Evolutionary conservation across 2,888 invertebrate genomes (phyloP), one percentile per base, ranked within the genome.

Genomic region (Andrena bucephala): DNA sequence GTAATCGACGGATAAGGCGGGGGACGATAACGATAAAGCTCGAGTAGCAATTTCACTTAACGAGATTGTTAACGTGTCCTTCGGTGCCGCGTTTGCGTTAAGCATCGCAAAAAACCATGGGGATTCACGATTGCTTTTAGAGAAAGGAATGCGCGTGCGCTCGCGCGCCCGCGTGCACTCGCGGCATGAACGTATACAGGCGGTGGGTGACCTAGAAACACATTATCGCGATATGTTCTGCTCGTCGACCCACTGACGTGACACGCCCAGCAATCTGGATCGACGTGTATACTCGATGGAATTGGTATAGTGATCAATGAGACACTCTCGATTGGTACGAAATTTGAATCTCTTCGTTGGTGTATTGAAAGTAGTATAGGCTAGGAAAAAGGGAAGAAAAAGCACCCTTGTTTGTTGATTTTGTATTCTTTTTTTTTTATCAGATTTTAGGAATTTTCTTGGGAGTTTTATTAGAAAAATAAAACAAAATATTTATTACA

Each of bases 141-240:
- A 83, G 86, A 85, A 75, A 86, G 85, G 85, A 86, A 85, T 86
- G 86, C 79, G 73, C 65, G 76, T 65, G 67, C 31, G 50, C 62
- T 31, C 73, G 33, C 52, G 31, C 54, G 52, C 16, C 13, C 42
- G 42, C 42, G 16, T 42, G 42, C 42, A 42, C 42, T 42, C 42
- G 42, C 42, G 42, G 42, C 75, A 59, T 52, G 70, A 60, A 75
- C 50, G 74, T 71, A 77, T 71, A 72, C 81, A 77, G 72, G 83
- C 86, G 87, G 86, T 86, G 87, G 85, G 78, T 89, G 91, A 91
- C 91, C 91, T 87, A 90, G 91, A 91, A 91, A 91, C 89, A 91
- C 89, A 88, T 91, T 90, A 90, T 90, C 91, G 87, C 85, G 89
- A 90, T 89, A 88, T 84, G 87, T 87, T 87, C 82, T 84, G 78